Percentiles rank a stretch among this genome's conserved stretches.
These are phyloP conservation scores for Coendou prehensilis DNA, from an alignment of 2,797 vertebrate species.

Conservation along the genomic window DNA sequence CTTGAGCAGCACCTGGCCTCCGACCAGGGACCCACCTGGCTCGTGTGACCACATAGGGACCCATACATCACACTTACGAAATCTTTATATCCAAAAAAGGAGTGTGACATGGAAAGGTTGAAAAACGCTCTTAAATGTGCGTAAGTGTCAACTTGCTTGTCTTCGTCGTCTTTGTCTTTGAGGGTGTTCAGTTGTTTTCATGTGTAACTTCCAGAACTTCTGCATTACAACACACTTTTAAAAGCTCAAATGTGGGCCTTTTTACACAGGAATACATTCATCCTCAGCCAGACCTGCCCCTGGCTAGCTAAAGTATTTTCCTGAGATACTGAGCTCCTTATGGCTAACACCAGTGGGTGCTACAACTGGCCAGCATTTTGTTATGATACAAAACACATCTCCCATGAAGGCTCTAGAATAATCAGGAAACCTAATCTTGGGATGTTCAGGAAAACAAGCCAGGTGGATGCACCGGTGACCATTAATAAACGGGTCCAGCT, in stretches of 20 bases:
- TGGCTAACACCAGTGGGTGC: rapidly evolving
- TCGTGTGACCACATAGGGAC: rapidly evolving
- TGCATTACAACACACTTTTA: too few relatives aligned
- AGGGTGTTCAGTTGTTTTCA: neutral
- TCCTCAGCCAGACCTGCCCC: neutral
- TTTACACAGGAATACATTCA: neutral
- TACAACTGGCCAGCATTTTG: rapidly evolving
- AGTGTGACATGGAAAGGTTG: rapidly evolving
- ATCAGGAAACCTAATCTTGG: neutral
- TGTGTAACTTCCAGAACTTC: neutral
- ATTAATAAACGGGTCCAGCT: neutral
- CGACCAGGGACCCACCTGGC: rapidly evolving
- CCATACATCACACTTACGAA: rapidly evolving
- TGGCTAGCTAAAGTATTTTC: neutral
- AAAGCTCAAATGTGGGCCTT: neutral
- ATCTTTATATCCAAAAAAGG: too few relatives aligned
- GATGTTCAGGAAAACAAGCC: neutral
- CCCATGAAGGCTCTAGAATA: neutral
- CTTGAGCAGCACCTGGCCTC: neutral
- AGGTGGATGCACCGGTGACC: rapidly evolving
- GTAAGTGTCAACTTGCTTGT: neutral
- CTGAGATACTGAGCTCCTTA: neutral
- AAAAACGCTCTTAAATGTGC: too few relatives aligned
- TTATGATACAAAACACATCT: neutral
- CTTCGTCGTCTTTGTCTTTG: neutral